Evolutionary conservation across 2,888 invertebrate species (phyloP).

Genomic region (Drosophila colorata): DNA sequence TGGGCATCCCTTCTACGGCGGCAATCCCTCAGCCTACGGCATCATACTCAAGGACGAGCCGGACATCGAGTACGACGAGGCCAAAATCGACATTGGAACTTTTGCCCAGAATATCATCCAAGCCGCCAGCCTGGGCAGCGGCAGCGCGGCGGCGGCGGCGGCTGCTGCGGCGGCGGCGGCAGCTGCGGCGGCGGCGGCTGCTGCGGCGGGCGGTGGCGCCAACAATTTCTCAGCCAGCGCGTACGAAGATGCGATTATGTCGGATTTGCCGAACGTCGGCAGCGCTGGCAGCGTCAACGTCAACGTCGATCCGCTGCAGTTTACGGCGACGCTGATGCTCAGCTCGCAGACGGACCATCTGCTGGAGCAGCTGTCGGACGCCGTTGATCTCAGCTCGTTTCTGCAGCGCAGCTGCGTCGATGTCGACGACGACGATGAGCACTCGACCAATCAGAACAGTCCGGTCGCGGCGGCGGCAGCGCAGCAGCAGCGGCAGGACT

Average conservation of each 20-base stretch:
- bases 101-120: conserved; percentile 84
- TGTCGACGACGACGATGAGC: conserved; percentile 62
- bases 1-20: conserved; percentile 78
- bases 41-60: conserved; percentile 92
- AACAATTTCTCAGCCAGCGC: conserved; percentile 85
- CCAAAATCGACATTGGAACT: conserved; percentile 88
- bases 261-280: conserved; percentile 88
- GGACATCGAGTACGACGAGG: conserved; percentile 91
- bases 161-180: not conserved
- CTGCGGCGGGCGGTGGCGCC: not conserved
- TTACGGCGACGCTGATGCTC: conserved; percentile 92
- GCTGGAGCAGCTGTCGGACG: conserved; percentile 91
- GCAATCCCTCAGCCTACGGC: conserved; percentile 92
- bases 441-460: conserved; percentile 87
- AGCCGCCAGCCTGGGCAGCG: conserved; percentile 74
- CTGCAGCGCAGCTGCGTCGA: conserved; percentile 89
- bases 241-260: conserved; percentile 93
- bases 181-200: not conserved
- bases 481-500: conserved; percentile 86
- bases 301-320: conserved; percentile 92
- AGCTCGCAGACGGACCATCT: conserved; percentile 91
- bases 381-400: conserved; percentile 91
- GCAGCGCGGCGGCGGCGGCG: conserved; percentile 6
- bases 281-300: not conserved
- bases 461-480: conserved; percentile 74